Percentiles rank a stretch among this genome's conserved stretches.
These are phyloP conservation scores for Reinhardtius hippoglossoides DNA, from an alignment of 2,113 vertebrate genomes.

Conservation along the genomic window DNA sequence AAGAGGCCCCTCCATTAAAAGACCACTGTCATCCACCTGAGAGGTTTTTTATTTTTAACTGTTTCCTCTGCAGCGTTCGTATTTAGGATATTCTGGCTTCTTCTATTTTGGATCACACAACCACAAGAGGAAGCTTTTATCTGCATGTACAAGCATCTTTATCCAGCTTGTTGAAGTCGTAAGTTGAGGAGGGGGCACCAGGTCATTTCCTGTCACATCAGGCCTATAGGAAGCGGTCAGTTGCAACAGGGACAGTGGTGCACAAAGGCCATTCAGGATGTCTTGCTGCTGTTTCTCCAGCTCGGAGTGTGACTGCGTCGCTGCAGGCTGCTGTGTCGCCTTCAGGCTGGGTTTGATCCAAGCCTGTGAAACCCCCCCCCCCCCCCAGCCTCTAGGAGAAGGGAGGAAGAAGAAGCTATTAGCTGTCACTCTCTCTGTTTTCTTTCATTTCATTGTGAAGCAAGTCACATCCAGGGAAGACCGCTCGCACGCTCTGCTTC, in stretches of 20 bases:
- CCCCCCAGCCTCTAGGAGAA: background rate
- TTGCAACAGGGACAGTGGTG: background rate
- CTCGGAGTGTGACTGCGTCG: background rate
- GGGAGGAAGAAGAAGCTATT: background rate
- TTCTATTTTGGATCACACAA: too few species aligned
- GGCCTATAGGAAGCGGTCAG: background rate
- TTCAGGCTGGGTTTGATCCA: constrained; percentile 25
- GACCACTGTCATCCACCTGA: too few species aligned
- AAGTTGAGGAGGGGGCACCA: too few species aligned
- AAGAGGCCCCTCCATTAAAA: too few species aligned
- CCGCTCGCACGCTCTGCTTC: background rate
- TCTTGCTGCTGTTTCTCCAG: background rate
- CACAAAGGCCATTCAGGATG: background rate
- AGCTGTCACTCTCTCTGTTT: background rate
- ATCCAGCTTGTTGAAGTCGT: too few species aligned
- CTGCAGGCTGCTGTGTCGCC: constrained; percentile 26
- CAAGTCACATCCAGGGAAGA: background rate
- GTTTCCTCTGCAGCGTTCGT: background rate
- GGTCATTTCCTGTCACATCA: too few species aligned
- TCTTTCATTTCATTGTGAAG: background rate
- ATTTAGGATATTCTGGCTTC: too few species aligned
- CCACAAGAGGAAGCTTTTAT: background rate
- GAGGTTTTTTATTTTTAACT: background rate
- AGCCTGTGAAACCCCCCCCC: constrained; percentile 9
- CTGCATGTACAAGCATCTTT: too few species aligned